Conservation (phyloP, 2,888 invertebrate genomes). For the Oithona nana region DNA sequence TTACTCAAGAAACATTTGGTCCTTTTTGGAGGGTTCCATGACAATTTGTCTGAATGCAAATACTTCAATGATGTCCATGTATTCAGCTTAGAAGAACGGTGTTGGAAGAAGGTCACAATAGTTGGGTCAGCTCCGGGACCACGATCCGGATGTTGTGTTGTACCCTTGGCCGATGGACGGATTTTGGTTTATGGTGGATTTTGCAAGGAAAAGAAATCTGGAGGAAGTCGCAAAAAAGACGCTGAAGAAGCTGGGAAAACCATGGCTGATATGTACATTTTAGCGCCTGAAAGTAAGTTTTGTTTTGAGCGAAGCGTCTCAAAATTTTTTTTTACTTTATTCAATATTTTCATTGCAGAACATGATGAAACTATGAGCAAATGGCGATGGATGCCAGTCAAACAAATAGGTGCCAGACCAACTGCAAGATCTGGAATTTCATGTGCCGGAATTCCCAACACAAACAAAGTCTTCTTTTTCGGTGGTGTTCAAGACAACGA, state of each 20-base stretch:
- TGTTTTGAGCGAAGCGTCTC: no score
- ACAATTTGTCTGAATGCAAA: conserved; percentile 63
- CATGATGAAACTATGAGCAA: conserved; percentile 38
- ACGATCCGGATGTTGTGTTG: conserved; percentile 59
- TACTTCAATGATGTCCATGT: conserved; percentile 70
- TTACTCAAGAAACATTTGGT: conserved; percentile 53
- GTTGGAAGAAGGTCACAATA: conserved; percentile 52
- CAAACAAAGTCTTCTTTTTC: conserved; percentile 53
- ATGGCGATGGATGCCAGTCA: conserved; percentile 50
- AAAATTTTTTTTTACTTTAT: no score
- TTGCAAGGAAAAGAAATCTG: conserved; percentile 38
- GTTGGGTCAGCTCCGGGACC: conserved; percentile 42
- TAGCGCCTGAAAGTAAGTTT: conserved; percentile 42
- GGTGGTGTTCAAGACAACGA: conserved; percentile 71
- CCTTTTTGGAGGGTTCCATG: conserved; percentile 79
- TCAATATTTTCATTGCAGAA: no score
- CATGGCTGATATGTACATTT: conserved; percentile 47
- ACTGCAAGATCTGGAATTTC: conserved; percentile 48
- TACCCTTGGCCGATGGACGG: conserved; percentile 41
- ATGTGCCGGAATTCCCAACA: conserved; percentile 37
- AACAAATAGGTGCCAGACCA: conserved; percentile 43
- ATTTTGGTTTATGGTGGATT: conserved; percentile 56
- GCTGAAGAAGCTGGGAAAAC: conserved; percentile 45
- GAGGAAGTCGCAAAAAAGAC: background rate
- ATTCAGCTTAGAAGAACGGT: conserved; percentile 57